Conservation (phyloP, 2,113 vertebrate genomes). For the Vidua chalybeata region DNA sequence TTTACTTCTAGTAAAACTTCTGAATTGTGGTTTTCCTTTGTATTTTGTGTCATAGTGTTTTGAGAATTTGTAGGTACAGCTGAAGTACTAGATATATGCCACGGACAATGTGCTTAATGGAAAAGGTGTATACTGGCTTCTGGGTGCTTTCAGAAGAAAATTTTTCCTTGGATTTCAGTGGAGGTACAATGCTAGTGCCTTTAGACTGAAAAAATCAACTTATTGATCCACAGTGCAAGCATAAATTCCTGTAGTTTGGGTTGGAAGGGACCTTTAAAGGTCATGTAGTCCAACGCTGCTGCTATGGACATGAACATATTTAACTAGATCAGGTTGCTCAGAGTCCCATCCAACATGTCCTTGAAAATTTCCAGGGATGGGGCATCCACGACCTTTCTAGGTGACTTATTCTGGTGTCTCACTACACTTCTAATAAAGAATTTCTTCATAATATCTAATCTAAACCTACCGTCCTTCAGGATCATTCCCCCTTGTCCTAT, state of each 20-base stretch:
- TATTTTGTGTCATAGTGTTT: neutral
- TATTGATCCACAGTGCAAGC: neutral
- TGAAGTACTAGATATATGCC: neutral
- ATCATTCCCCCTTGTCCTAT: neutral
- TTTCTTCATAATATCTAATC: neutral
- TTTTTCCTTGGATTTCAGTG: neutral
- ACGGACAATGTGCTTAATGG: rapidly evolving
- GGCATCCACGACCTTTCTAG: neutral
- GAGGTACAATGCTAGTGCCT: neutral
- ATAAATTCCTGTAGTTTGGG: neutral
- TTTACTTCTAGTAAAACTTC: neutral
- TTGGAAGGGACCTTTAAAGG: neutral
- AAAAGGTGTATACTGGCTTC: neutral
- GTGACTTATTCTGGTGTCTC: neutral
- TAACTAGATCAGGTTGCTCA: neutral
- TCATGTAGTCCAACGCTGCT: neutral
- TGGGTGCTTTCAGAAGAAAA: neutral
- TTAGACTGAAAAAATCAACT: neutral
- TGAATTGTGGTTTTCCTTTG: neutral
- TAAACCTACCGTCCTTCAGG: neutral
- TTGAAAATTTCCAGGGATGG: neutral
- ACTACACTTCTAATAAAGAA: neutral
- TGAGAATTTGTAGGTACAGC: neutral
- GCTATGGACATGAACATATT: neutral
- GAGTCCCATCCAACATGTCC: neutral